Conservation (phyloP, 2,113 vertebrate genomes). For the Aptenodytes patagonicus region DNA sequence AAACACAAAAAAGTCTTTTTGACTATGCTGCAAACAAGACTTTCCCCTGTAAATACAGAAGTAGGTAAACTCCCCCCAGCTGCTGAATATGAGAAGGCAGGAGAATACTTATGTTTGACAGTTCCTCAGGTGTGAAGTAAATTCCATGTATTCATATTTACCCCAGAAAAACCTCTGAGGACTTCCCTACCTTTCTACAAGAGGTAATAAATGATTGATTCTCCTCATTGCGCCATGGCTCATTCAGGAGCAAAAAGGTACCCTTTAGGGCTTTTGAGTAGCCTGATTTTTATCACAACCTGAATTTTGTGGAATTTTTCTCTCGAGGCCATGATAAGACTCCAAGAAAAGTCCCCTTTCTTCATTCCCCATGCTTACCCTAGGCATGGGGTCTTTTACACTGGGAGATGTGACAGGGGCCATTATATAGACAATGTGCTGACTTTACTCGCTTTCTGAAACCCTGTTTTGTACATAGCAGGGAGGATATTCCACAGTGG, state of each 20-base stretch:
- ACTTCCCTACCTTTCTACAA: neutral
- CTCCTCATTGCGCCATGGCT: neutral
- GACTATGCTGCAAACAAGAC: neutral
- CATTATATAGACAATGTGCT: constrained; percentile 1
- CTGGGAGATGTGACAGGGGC: neutral
- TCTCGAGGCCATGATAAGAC: neutral
- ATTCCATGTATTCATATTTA: neutral
- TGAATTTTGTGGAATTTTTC: neutral
- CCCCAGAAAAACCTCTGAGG: neutral
- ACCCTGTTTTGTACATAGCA: neutral
- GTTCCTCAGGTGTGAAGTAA: neutral
- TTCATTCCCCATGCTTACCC: neutral
- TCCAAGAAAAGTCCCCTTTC: neutral
- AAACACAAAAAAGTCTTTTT: neutral
- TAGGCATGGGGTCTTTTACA: neutral
- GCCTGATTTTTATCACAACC: neutral
- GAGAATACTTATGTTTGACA: neutral
- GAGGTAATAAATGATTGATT: neutral
- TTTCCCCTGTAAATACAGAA: neutral
- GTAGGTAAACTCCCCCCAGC: fast-evolving
- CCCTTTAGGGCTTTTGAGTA: neutral
- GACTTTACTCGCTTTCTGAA: constrained; percentile 1
- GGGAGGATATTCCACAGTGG: constrained; percentile 35
- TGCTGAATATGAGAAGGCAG: neutral
- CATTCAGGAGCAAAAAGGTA: neutral